Percentiles rank a stretch among this genome's conserved stretches.
Conservation (phyloP, 1,140 invertebrate genomes). For the Listronotus oregonensis region DNA sequence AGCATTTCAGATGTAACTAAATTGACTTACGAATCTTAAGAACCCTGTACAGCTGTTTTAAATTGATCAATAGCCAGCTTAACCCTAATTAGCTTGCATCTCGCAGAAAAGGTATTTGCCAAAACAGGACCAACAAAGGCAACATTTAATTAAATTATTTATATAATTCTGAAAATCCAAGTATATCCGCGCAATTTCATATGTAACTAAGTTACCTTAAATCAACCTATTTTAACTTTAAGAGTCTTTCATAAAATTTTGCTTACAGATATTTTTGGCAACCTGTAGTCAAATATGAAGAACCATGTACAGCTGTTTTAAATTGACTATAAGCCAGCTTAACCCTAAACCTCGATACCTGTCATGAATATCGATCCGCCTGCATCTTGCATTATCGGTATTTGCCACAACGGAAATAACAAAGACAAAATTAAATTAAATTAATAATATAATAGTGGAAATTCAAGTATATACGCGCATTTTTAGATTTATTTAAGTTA, state of each 20-base stretch:
- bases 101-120: constrained; percentile 1
- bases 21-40: too few relatives aligned
- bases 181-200: too few relatives aligned
- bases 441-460: constrained; percentile 27
- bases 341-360: neutral
- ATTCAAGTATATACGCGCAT: too few relatives aligned
- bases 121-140: constrained; percentile 9
- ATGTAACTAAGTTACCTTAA: too few relatives aligned
- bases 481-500: too few relatives aligned
- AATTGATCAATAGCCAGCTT: neutral
- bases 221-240: too few relatives aligned
- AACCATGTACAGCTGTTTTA: neutral
- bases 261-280: too few relatives aligned
- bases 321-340: neutral
- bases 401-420: constrained; percentile 7
- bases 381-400: neutral
- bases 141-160: constrained; percentile 30
- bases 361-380: constrained; percentile 4
- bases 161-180: constrained; percentile 25
- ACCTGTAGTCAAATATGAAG: too few relatives aligned
- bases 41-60: neutral
- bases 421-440: constrained; percentile 24
- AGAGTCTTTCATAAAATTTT: too few relatives aligned
- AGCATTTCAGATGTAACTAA: too few relatives aligned
- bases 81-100: constrained; percentile 5